Conservation (phyloP, 2,797 vertebrate genomes). For the Onychomys torridus region DNA sequence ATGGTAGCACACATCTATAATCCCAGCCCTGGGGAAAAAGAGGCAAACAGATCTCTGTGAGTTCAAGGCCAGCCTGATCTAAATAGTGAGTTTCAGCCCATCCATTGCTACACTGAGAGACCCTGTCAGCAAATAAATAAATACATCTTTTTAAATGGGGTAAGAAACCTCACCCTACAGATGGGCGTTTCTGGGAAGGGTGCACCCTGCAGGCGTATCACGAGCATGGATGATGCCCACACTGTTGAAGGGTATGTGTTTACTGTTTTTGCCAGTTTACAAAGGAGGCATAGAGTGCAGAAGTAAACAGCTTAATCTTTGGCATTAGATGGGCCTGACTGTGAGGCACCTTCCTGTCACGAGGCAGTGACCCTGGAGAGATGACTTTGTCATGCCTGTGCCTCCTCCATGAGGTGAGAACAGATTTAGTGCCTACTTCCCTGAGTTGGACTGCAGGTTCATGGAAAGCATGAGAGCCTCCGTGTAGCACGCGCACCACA, state of each 20-base stretch:
- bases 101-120: neutral
- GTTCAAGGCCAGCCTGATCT: neutral
- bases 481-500: neutral
- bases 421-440: neutral
- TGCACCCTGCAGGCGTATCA: neutral
- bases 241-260: neutral
- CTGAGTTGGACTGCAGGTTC: neutral
- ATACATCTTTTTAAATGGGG: neutral
- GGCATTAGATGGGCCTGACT: neutral
- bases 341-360: neutral
- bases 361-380: neutral
- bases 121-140: neutral
- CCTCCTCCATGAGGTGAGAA: neutral
- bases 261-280: neutral
- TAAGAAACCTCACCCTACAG: neutral
- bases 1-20: neutral
- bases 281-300: neutral
- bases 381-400: neutral
- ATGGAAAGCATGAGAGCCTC: neutral
- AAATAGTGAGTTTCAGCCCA: neutral
- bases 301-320: neutral
- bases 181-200: neutral
- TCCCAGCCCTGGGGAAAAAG: neutral
- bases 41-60: neutral
- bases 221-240: neutral